phyloP scores from a whole-genome alignment of 2,888 invertebrate genomes.

The Melangyna quadrimaculata region DNA sequence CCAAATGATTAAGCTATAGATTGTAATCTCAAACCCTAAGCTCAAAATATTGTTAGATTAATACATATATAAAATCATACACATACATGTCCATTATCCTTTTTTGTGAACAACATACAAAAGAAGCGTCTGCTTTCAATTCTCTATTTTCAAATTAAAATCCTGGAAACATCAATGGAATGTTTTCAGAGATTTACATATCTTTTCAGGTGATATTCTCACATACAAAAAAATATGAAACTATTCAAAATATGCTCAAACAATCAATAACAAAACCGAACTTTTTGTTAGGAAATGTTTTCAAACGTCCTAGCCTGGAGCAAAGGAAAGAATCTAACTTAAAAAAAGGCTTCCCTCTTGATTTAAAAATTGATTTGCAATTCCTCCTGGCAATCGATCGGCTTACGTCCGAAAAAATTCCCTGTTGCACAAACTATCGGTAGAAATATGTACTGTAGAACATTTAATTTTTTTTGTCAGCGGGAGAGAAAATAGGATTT shows the following conservation, averaged over 20 bases:
- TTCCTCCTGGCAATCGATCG: slow-evolving; percentile 16
- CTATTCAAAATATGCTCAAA: neutral
- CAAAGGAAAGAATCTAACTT: neutral
- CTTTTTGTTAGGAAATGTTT: slow-evolving; percentile 9
- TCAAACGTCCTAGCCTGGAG: slow-evolving; percentile 5
- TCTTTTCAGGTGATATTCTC: neutral
- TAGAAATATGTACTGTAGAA: neutral
- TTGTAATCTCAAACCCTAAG: neutral
- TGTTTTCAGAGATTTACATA: neutral
- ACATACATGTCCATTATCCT: neutral
- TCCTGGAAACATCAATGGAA: neutral
- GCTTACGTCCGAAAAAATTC: neutral
- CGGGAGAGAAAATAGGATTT: neutral
- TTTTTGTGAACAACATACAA: neutral
- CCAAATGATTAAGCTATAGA: neutral
- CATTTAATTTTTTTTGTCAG: neutral
- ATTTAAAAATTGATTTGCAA: slow-evolving; percentile 46
- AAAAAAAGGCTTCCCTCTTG: slow-evolving; percentile 11
- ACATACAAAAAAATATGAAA: neutral
- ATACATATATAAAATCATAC: neutral
- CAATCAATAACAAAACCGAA: neutral
- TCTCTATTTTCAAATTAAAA: neutral
- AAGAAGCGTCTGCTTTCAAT: neutral
- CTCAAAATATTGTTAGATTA: neutral
- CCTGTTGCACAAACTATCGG: neutral